phyloP scores from a whole-genome alignment of 2,797 vertebrate genomes.

The Coregonus suidteri region DNA sequence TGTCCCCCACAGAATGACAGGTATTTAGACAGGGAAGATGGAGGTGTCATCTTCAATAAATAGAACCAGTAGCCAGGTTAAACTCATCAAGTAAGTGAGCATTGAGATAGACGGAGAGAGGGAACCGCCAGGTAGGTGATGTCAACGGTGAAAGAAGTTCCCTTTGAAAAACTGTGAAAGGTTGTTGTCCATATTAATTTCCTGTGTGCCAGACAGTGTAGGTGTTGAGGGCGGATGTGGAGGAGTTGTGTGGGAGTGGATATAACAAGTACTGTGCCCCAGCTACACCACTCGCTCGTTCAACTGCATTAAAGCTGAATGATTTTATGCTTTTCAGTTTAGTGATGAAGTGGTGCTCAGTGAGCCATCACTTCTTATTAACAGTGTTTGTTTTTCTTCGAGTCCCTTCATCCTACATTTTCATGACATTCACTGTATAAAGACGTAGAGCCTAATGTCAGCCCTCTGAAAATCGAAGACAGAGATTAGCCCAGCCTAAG shows the following conservation, averaged over 20 bases:
- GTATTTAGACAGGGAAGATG: background rate
- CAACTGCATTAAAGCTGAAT: constrained; percentile 37
- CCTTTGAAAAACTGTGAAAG: constrained; percentile 13
- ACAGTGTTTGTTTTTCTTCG: constrained; percentile 32
- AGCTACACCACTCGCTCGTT: background rate
- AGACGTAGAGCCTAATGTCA: background rate
- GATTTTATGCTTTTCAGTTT: constrained; percentile 44
- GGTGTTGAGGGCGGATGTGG: constrained; percentile 8
- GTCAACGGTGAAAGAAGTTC: constrained; percentile 23
- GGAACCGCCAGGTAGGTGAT: constrained; percentile 26
- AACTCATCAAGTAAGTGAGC: background rate
- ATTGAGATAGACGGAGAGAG: constrained; percentile 8
- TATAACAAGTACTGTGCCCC: constrained; percentile 20
- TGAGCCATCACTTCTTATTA: constrained; percentile 40
- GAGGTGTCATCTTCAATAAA: background rate
- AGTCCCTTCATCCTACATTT: background rate
- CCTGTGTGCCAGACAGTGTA: constrained; percentile 32
- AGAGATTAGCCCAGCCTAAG: constrained; percentile 29
- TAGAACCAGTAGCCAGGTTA: background rate
- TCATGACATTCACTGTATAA: constrained; percentile 1
- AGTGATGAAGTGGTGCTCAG: constrained; percentile 37
- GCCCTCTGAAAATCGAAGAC: constrained; percentile 5
- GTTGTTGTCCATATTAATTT: constrained; percentile 16
- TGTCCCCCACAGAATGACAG: background rate
- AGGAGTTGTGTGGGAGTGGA: constrained; percentile 13